Conservation (phyloP, 2,888 invertebrate species). For the Macrosiphum euphorbiae region DNA sequence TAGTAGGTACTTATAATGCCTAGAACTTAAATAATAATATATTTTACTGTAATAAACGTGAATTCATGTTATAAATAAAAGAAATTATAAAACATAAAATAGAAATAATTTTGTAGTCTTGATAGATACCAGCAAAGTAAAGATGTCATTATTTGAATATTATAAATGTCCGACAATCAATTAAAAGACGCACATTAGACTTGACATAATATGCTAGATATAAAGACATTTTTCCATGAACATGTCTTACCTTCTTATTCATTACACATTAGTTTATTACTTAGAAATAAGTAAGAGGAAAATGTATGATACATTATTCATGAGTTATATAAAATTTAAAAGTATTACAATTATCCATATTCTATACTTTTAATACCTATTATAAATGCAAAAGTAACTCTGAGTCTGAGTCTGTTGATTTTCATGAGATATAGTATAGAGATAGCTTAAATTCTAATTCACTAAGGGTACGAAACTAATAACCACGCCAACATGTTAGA, state of each 20-base stretch:
- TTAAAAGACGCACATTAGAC: slow-evolving; percentile 28
- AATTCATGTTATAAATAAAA: not conserved
- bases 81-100: not conserved
- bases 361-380: not conserved
- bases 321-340: not conserved
- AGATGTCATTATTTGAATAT: slow-evolving; percentile 13
- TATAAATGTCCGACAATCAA: not conserved
- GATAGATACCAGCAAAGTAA: not conserved
- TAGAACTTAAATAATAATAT: not conserved
- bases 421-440: not conserved
- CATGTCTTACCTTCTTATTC: not conserved
- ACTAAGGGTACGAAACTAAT: not conserved
- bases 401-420: not conserved
- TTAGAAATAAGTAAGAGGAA: not conserved
- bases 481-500: not conserved
- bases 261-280: slow-evolving; percentile 14
- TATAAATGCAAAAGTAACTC: not conserved
- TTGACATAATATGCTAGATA: slow-evolving; percentile 10
- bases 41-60: not conserved
- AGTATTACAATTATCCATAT: not conserved
- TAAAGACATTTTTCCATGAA: slow-evolving; percentile 20
- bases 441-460: not conserved
- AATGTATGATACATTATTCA: slow-evolving; percentile 22
- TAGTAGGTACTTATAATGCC: not conserved
- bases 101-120: not conserved